Percentiles rank a stretch among this genome's conserved stretches.
phyloP scores from a whole-genome alignment of 2,113 vertebrate species.

The Microtus pennsylvanicus region DNA sequence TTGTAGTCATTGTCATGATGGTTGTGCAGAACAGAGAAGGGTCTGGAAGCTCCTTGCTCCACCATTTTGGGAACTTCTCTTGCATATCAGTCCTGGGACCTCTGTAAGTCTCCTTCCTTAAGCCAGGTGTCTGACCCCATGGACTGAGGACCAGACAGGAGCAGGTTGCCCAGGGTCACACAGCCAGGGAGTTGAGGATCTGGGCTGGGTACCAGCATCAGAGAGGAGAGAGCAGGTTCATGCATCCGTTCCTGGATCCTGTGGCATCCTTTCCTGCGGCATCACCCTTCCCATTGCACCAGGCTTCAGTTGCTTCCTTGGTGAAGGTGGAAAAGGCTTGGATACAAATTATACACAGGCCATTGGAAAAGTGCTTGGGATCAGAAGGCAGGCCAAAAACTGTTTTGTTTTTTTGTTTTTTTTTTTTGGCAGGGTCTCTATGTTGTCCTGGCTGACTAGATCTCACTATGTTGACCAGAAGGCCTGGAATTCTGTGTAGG shows the following conservation, averaged over 20 bases:
- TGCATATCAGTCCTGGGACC: not conserved
- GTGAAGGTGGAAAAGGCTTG: not conserved
- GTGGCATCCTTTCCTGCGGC: not conserved
- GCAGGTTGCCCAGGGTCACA: not conserved
- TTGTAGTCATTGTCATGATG: not conserved
- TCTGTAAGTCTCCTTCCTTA: not conserved
- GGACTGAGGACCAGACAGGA: not conserved
- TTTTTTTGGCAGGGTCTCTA: not conserved
- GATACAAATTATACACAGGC: not conserved
- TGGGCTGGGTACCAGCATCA: accelerated
- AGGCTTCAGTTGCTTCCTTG: not conserved
- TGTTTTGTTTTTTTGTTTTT: not conserved
- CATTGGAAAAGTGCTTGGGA: not conserved
- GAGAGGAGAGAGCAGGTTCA: not conserved
- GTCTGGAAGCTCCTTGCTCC: not conserved
- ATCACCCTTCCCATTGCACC: not conserved
- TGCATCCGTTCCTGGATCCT: accelerated
- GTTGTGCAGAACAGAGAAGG: too few relatives aligned
- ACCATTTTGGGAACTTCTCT: not conserved
- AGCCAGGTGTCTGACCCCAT: not conserved
- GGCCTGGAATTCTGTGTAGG: not conserved
- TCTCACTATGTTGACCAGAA: not conserved
- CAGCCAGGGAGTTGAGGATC: too few relatives aligned
- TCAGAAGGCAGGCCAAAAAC: not conserved
- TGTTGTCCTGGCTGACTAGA: not conserved